Percentiles rank a stretch among this genome's conserved stretches.
These are phyloP conservation scores for Glandiceps talaboti DNA, from an alignment of 53 echinoderm and acorn worm genomes.

Conservation along the genomic window DNA sequence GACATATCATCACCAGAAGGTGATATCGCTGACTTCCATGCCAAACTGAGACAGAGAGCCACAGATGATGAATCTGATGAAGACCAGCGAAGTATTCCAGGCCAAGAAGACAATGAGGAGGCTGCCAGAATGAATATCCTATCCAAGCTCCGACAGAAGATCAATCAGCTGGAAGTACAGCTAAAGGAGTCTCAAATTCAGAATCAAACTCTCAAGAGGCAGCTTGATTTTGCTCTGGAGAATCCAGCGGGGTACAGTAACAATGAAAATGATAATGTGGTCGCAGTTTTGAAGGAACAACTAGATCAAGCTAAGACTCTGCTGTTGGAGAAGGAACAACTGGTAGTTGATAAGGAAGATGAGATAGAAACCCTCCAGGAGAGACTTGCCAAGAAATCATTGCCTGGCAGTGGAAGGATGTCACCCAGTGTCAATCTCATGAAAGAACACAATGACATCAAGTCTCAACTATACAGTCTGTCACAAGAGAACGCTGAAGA, in stretches of 20 bases:
- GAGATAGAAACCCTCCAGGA: slow-evolving; percentile 54
- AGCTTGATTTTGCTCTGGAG: slow-evolving; percentile 59
- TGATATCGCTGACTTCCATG: background rate
- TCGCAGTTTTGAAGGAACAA: slow-evolving; percentile 87
- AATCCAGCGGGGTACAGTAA: slow-evolving; percentile 42
- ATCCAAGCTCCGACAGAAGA: slow-evolving; percentile 17
- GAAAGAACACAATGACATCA: background rate
- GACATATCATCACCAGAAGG: background rate
- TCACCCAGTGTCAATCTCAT: background rate
- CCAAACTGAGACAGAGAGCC: background rate
- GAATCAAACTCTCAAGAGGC: slow-evolving; percentile 40
- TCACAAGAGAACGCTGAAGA: background rate
- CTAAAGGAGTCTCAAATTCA: slow-evolving; percentile 46
- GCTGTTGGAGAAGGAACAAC: slow-evolving; percentile 61
- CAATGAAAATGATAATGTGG: slow-evolving; percentile 53
- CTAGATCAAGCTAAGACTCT: slow-evolving; percentile 91
- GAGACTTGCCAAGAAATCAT: background rate
- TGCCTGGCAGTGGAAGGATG: background rate
- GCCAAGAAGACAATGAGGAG: slow-evolving; percentile 33
- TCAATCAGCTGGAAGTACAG: slow-evolving; percentile 30
- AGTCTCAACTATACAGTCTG: background rate
- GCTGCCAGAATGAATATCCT: background rate
- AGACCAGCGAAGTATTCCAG: slow-evolving; percentile 42
- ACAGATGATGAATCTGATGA: slow-evolving; percentile 16
- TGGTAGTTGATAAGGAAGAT: slow-evolving; percentile 60